Evolutionary conservation across 1,140 invertebrate species (phyloP), one percentile per base, ranked within the genome.

Genomic region (Caenorhabditis inopinata): DNA sequence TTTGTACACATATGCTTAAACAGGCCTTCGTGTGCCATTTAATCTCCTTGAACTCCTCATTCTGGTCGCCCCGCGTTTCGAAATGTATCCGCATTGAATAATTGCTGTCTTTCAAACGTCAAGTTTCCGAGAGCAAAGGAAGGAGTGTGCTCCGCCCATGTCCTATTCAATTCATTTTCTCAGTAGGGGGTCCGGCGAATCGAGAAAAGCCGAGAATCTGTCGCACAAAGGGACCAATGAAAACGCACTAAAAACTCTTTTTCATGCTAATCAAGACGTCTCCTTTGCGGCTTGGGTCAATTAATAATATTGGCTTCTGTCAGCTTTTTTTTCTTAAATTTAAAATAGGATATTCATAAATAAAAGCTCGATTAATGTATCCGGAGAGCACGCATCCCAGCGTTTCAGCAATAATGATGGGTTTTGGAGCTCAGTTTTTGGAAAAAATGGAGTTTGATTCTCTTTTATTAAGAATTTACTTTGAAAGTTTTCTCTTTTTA

Each of bases 51-150:
- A 32, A 11, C 27, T 58, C 35, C 27, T 58, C n/a, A 58, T 32
- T 58, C 51, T 58, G 29, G 16, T 58, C 27, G 14, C 49, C 21
- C 49, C 5, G 32, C 21, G 32, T 68, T 68, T 68, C 58, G 58
- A 68, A 68, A 68, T 68, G 58, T 68, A 68, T 68, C 58, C 58
- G 58, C 38, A 38, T 68, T 68, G 58, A 68, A 68, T 68, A 68
- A 68, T 68, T 68, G 58, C 58, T 18, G n/a, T 68, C 58, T 68
- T 68, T 68, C 58, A 68, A 68, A 68, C 32, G 58, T 29, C 58
- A 68, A 42, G 32, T 27, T 35, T 38, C 58, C n/a, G 38, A 42
- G 38, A 42, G 5, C 14, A 7, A 7, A 5, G 38, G 38, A 42
- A 42, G 38, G 6, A 42, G 38, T 25, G 14, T 42, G 7, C n/a